These are phyloP conservation scores for Cephus pulcher DNA, from an alignment of 2,888 invertebrate genomes.

Conservation along the genomic window DNA sequence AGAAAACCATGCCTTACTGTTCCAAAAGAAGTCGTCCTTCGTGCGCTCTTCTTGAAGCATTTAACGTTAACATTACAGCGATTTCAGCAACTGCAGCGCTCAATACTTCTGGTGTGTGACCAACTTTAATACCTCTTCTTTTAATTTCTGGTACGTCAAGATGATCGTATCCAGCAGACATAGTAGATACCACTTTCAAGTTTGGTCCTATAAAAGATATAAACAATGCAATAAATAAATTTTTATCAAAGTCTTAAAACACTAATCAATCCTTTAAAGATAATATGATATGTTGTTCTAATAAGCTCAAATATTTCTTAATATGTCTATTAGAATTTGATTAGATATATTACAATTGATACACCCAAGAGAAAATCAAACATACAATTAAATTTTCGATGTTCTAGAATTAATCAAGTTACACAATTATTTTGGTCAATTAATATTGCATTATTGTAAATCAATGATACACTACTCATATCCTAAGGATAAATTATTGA, in stretches of 20 bases:
- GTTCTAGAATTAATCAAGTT: too few relatives aligned
- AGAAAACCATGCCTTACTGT: constrained; percentile 63
- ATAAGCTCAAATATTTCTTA: not conserved
- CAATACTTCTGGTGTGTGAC: constrained; percentile 83
- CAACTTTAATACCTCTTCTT: constrained; percentile 79
- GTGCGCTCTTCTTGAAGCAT: constrained; percentile 80
- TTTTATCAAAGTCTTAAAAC: constrained; percentile 13
- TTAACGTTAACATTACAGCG: constrained; percentile 80
- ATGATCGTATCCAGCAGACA: constrained; percentile 90
- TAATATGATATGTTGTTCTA: not conserved
- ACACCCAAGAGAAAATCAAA: not conserved
- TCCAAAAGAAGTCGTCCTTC: constrained; percentile 79
- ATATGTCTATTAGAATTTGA: not conserved
- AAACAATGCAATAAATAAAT: not conserved
- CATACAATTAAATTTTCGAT: not conserved
- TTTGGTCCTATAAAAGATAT: constrained; percentile 70
- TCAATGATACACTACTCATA: not conserved
- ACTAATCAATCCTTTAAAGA: not conserved
- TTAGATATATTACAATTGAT: not conserved
- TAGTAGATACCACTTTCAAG: constrained; percentile 81
- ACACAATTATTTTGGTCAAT: not conserved
- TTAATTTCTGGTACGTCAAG: constrained; percentile 80
- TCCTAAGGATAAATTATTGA: not conserved
- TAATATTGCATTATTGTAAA: not conserved
- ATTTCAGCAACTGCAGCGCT: constrained; percentile 85